Conservation (phyloP, 2,888 invertebrate species). For the Plebejus argus region DNA sequence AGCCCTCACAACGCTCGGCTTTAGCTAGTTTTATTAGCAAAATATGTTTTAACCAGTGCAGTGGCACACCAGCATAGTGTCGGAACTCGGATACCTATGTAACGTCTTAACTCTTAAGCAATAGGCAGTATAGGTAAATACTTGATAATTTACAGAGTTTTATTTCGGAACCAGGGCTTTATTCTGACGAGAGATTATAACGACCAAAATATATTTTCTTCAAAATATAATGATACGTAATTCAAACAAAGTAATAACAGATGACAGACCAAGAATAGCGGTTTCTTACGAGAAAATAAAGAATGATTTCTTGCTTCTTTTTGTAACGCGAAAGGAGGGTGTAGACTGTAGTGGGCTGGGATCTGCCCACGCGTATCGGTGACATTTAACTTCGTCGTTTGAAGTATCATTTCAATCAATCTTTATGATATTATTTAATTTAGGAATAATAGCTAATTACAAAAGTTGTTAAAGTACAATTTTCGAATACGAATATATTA, state of each 20-base stretch:
- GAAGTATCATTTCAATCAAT: neutral
- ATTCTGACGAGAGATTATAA: too few relatives aligned
- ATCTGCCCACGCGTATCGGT: neutral
- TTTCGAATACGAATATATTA: too few relatives aligned
- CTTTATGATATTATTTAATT: neutral
- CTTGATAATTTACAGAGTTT: too few relatives aligned
- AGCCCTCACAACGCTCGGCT: too few relatives aligned
- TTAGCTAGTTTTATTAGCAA: too few relatives aligned
- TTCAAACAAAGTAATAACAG: neutral
- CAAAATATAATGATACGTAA: neutral
- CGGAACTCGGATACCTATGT: too few relatives aligned
- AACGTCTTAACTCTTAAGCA: too few relatives aligned
- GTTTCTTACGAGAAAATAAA: neutral
- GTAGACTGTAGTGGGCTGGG: neutral
- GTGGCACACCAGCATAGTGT: too few relatives aligned
- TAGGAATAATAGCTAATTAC: neutral
- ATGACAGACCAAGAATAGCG: neutral
- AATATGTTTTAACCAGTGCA: too few relatives aligned
- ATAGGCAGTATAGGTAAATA: too few relatives aligned
- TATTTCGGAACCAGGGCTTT: too few relatives aligned
- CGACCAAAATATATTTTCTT: neutral
- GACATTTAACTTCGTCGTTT: neutral
- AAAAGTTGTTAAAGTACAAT: neutral
- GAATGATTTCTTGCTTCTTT: neutral
- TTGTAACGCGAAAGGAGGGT: too few relatives aligned